Evolutionary conservation across 2,113 vertebrate genomes (phyloP).

Genomic region (Hiodon alosoides): DNA sequence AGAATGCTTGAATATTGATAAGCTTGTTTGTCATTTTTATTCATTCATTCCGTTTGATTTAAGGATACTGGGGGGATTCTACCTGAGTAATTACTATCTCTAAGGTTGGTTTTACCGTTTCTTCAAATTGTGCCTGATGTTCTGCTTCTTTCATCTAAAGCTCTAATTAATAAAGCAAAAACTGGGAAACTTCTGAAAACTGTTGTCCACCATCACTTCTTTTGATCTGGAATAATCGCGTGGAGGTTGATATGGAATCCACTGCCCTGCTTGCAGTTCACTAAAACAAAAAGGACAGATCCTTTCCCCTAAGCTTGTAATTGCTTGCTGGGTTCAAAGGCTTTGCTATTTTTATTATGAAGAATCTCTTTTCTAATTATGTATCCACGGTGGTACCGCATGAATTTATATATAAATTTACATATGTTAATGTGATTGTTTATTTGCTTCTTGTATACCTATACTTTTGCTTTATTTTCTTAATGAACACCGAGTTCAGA

Average conservation of each 20-base stretch:
- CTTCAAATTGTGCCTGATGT: slow-evolving; percentile 12
- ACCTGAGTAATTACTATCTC: slow-evolving; percentile 22
- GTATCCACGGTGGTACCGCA: not conserved
- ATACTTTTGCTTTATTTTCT: not conserved
- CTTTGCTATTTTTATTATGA: not conserved
- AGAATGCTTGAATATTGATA: slow-evolving; percentile 25
- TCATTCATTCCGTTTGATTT: slow-evolving; percentile 25
- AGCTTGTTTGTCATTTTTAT: slow-evolving; percentile 21
- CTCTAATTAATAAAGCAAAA: slow-evolving; percentile 27
- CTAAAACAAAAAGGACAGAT: not conserved
- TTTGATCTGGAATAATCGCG: slow-evolving; percentile 23
- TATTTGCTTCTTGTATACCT: not conserved
- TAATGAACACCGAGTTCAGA: not conserved
- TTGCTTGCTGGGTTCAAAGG: slow-evolving; percentile 3
- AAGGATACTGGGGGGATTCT: slow-evolving; percentile 7
- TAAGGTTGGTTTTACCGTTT: slow-evolving; percentile 8
- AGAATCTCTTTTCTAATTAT: not conserved
- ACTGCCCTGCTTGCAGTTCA: slow-evolving; percentile 23
- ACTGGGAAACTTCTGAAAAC: slow-evolving; percentile 18
- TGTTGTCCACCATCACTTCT: slow-evolving; percentile 14
- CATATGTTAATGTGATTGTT: not conserved
- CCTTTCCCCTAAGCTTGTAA: slow-evolving; percentile 4
- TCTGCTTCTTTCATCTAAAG: slow-evolving; percentile 26
- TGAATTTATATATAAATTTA: not conserved
- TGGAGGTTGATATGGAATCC: slow-evolving; percentile 14